Base-by-base conservation (phyloP, 2,797 vertebrate genomes). In the Enteromius afrohamiltoni region DNA sequence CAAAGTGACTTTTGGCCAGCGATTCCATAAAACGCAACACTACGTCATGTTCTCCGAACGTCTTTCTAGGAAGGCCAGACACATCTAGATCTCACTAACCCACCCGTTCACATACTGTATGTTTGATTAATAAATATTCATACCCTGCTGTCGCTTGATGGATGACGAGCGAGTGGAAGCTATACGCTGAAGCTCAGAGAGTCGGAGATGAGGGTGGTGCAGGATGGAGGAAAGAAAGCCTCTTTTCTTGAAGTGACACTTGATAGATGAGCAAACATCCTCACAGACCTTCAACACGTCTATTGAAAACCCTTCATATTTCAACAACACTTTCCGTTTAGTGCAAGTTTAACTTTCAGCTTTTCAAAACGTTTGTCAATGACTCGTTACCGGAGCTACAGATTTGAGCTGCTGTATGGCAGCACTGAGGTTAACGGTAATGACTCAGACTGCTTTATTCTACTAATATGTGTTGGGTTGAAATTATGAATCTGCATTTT, bases 51-150 rank as follows among this genome's bases (percentile, higher is more conserved):
- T 75, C 26, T 37, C 3, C 29, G 5, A n/a, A 14, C 21, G 53
- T 42, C 42, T 77, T 62, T 58, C 40, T 80, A 47, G 51, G 64
- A 79, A 70, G 64, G 14, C 51, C 31, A 26, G 21, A 60, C 37
- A 42, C 21, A 1, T 13, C 34, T 29, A 47, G 9, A 70, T 37
- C 82, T 67, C 58, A 47, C 51, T 29, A 10, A 85, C 65, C n/a
- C 65, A 23, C 26, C 23, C 17, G 23, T 83, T 86, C 76, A 69
- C 60, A 86, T 60, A 85, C 60, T 81, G 51, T 77, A 65, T 67
- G 74, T 83, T 47, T 79, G 42, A 83, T 70, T 86, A n/a, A 86
- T 85, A 78, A 85, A 88, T 86, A 86, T 85, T 85, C 75, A 81
- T 86, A 68, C 13, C 67, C 73, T 77, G 83, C 77, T 82, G 73